phyloP scores from a whole-genome alignment of 2,113 vertebrate genomes.

The Lanius collurio region DNA sequence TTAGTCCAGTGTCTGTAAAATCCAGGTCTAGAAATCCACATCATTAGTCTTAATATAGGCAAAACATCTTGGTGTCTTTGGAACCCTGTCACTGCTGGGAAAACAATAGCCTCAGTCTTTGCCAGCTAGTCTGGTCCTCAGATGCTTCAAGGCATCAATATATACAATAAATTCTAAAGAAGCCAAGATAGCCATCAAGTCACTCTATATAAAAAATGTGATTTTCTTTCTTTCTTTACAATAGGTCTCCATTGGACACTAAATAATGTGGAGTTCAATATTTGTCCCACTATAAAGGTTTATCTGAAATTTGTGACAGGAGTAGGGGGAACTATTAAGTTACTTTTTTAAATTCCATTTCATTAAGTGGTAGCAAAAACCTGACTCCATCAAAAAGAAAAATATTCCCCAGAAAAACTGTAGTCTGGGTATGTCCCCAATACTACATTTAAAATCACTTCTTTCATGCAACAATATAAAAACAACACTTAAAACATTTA shows the following conservation, averaged over 20 bases:
- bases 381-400: not conserved
- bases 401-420: not conserved
- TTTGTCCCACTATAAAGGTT: not conserved
- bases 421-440: not conserved
- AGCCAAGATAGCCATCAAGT: not conserved
- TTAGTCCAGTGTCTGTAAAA: not conserved
- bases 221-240: not conserved
- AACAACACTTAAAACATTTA: not conserved
- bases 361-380: not conserved
- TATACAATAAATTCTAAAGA: not conserved
- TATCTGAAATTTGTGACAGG: not conserved
- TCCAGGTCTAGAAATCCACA: not conserved
- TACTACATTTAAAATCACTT: not conserved
- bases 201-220: not conserved
- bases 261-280: not conserved
- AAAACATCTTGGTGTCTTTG: not conserved
- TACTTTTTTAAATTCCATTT: not conserved
- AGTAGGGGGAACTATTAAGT: not conserved
- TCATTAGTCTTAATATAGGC: not conserved
- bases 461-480: not conserved
- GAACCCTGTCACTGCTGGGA: not conserved
- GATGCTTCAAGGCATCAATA: not conserved
- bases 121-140: not conserved
- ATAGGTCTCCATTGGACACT: not conserved
- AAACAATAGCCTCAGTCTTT: not conserved